Evolutionary conservation across 2,113 vertebrate genomes (phyloP).

Genomic region (Coracopsis vasa): DNA sequence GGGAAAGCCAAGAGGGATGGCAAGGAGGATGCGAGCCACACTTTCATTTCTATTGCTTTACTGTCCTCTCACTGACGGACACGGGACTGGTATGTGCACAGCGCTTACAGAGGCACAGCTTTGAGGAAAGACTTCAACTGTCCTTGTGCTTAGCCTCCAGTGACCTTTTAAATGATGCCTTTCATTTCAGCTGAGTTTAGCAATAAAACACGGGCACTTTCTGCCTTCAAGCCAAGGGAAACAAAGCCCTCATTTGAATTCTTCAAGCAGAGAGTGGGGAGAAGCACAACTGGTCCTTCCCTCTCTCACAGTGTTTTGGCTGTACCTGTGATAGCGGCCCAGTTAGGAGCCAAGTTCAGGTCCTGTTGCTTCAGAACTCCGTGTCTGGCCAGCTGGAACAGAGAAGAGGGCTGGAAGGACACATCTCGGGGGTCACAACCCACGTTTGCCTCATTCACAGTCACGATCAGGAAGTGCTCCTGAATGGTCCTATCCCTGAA

Average conservation of each 20-base stretch:
- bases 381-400: constrained; percentile 80
- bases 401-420: constrained; percentile 85
- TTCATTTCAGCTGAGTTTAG: neutral
- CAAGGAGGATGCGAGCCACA: neutral
- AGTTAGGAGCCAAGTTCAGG: constrained; percentile 85
- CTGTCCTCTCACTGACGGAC: neutral
- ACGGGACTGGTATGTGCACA: neutral
- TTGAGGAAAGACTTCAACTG: neutral
- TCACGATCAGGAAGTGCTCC: constrained; percentile 80
- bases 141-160: neutral
- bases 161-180: neutral
- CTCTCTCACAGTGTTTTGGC: neutral
- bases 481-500: constrained; percentile 81
- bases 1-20: neutral
- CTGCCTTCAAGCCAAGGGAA: neutral
- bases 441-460: constrained; percentile 76
- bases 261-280: neutral
- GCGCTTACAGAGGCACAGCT: neutral
- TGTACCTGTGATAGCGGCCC: constrained; percentile 83
- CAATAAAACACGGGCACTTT: neutral
- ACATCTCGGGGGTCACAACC: constrained; percentile 71
- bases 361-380: constrained; percentile 75
- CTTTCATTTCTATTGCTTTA: neutral
- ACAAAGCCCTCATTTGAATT: neutral
- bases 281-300: neutral